These are phyloP conservation scores for Chrysolina americana DNA, from an alignment of 2,888 invertebrate genomes.

Conservation along the genomic window DNA sequence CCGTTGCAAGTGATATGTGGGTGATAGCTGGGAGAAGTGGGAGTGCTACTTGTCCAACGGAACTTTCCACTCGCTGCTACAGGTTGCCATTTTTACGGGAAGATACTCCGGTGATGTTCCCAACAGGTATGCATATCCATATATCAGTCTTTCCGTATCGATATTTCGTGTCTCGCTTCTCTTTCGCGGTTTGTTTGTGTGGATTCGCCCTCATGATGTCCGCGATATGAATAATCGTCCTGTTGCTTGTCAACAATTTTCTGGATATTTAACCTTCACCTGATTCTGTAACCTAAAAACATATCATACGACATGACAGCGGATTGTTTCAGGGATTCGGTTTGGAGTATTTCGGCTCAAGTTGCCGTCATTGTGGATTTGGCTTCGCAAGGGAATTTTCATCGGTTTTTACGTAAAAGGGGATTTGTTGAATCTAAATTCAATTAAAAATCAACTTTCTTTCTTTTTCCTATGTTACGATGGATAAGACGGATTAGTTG, in stretches of 20 bases:
- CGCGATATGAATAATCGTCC: neutral
- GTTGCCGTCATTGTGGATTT: slow-evolving; percentile 2
- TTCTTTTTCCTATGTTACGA: no score
- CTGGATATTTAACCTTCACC: slow-evolving; percentile 32
- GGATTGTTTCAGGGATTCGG: neutral
- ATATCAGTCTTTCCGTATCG: neutral
- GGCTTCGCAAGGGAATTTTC: neutral
- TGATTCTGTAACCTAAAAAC: neutral
- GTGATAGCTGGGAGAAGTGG: slow-evolving; percentile 36
- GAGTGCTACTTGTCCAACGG: slow-evolving; percentile 39
- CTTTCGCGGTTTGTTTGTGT: neutral
- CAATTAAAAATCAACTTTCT: no score
- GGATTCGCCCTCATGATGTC: neutral
- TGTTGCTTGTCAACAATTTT: slow-evolving; percentile 1
- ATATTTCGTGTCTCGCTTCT: neutral
- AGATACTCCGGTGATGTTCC: slow-evolving; percentile 26
- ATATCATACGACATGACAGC: neutral
- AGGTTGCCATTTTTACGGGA: slow-evolving; percentile 48
- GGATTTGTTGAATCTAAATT: no score
- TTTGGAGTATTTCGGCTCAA: neutral
- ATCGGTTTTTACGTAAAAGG: no score
- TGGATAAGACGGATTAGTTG: no score
- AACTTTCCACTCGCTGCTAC: slow-evolving; percentile 37
- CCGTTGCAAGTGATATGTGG: slow-evolving; percentile 53
- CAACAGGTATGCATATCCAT: slow-evolving; percentile 35